Evolutionary conservation across 2,113 vertebrate species (phyloP).

Genomic region (Eonycteris spelaea): DNA sequence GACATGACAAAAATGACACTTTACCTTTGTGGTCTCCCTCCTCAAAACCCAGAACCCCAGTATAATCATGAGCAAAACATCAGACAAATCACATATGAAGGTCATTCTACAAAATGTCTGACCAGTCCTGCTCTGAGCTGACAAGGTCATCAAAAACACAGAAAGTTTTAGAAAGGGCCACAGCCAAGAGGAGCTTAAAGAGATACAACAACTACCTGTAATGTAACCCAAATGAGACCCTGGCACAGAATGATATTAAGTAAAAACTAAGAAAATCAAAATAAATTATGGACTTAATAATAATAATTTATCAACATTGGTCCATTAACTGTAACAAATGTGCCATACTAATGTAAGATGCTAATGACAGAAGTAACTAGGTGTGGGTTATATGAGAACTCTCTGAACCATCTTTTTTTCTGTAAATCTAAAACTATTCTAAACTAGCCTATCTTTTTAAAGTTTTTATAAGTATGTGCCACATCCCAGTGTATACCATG

Average conservation of each 20-base stretch:
- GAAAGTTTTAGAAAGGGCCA: not conserved
- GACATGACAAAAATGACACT: not conserved
- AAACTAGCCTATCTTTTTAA: not conserved
- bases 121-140: not conserved
- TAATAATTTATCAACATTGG: conserved; percentile 11
- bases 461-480: not conserved
- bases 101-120: not conserved
- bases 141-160: not conserved
- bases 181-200: not conserved
- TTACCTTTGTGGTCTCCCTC: not conserved
- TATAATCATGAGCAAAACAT: not conserved
- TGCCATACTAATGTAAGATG: not conserved
- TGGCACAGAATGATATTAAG: not conserved
- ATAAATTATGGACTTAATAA: not conserved
- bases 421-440: not conserved
- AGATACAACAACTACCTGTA: not conserved
- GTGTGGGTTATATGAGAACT: not conserved
- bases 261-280: conserved; percentile 6
- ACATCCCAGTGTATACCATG: too few species aligned
- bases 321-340: conserved; percentile 53
- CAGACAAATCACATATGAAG: not conserved
- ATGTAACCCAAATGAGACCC: not conserved
- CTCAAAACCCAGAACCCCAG: not conserved
- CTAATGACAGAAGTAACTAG: conserved; percentile 40
- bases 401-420: not conserved